phyloP scores from a whole-genome alignment of 2,888 invertebrate genomes.

The Rhagonycha lutea region DNA sequence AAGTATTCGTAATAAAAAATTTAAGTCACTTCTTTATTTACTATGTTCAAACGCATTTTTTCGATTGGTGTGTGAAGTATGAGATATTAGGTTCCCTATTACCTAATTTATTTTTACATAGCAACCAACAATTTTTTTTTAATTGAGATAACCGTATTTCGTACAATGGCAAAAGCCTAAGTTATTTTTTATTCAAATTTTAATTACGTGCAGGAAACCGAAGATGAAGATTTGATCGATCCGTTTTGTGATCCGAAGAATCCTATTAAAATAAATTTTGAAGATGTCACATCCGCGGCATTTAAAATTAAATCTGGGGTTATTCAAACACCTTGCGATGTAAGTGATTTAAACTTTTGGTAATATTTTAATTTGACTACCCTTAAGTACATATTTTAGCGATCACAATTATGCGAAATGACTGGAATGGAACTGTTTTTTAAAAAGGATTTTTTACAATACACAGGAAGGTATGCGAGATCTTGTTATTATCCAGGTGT shows the following conservation, averaged over 20 bases:
- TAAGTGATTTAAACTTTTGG: constrained; percentile 53
- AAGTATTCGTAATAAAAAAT: not conserved
- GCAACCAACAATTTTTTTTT: not conserved
- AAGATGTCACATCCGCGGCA: constrained; percentile 88
- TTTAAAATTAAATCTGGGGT: constrained; percentile 85
- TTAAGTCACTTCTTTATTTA: not conserved
- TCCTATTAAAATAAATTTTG: constrained; percentile 75
- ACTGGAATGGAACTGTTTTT: constrained; percentile 87
- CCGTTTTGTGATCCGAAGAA: constrained; percentile 67
- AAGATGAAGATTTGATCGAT: constrained; percentile 41
- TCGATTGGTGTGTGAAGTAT: not conserved
- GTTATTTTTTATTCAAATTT: too few species aligned
- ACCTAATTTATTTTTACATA: not conserved
- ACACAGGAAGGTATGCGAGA: constrained; percentile 87
- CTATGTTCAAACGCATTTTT: not conserved
- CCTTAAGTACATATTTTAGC: constrained; percentile 58
- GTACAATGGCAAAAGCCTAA: too few species aligned
- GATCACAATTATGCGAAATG: constrained; percentile 77
- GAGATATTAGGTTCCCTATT: not conserved
- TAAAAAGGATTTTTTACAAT: constrained; percentile 93
- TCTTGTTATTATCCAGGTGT: not conserved
- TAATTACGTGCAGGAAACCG: constrained; percentile 24
- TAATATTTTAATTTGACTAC: not conserved
- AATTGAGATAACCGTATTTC: not conserved
- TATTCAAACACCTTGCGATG: constrained; percentile 84